Evolutionary conservation across 2,888 invertebrate species (phyloP).

Genomic region (Neelides folsomi): DNA sequence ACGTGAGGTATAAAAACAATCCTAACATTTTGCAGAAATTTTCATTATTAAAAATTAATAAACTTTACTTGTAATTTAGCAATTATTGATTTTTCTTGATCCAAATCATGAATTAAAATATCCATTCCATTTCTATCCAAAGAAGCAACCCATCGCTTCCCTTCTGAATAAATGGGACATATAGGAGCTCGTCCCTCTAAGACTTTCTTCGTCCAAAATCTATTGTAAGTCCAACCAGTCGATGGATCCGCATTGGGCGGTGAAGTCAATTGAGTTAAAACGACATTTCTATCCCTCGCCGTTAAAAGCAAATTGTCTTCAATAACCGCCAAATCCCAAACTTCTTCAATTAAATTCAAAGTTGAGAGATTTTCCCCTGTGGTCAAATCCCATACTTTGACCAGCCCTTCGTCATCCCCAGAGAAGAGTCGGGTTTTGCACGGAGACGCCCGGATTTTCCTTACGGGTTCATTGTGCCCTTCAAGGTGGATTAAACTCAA

Average conservation of each 20-base stretch:
- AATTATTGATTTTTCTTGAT: constrained; percentile 33
- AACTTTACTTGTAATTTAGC: constrained; percentile 15
- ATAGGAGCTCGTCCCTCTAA: constrained; percentile 43
- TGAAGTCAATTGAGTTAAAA: constrained; percentile 45
- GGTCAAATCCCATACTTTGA: constrained; percentile 42
- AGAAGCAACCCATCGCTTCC: constrained; percentile 39
- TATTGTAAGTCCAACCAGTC: background rate
- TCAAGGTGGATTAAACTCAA: background rate
- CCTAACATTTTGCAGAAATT: background rate
- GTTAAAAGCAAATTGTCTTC: constrained; percentile 46
- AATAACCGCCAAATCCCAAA: constrained; percentile 46
- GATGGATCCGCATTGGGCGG: background rate
- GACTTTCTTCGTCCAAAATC: constrained; percentile 29
- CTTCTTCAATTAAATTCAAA: constrained; percentile 49
- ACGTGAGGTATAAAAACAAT: background rate
- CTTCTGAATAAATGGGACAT: constrained; percentile 42
- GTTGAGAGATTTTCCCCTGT: constrained; percentile 42
- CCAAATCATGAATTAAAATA: constrained; percentile 44
- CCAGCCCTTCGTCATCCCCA: constrained; percentile 47
- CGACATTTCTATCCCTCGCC: constrained; percentile 49
- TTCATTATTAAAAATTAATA: background rate
- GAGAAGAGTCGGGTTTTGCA: constrained; percentile 42
- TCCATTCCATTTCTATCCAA: constrained; percentile 45
- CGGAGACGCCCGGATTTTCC: constrained; percentile 35
- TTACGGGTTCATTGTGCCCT: constrained; percentile 24